Conservation (phyloP, 2,797 vertebrate species). For the Cichlasoma orientale region DNA sequence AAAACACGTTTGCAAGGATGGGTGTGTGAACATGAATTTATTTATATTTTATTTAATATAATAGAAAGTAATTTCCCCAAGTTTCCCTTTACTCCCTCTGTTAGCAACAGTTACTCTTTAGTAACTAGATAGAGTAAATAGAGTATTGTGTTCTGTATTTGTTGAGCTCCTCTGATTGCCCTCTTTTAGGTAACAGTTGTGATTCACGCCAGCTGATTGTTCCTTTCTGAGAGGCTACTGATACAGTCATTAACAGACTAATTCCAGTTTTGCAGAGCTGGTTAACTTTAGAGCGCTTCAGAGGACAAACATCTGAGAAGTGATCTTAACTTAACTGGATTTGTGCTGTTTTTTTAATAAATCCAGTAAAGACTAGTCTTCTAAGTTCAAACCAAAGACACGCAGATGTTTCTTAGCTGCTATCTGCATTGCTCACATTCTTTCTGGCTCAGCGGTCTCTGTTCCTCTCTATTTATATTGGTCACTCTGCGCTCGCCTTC, state of each 20-base stretch:
- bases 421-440: not conserved
- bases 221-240: not conserved
- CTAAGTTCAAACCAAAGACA: not conserved
- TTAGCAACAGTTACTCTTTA: too few species aligned
- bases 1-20: not conserved
- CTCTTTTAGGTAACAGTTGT: not conserved
- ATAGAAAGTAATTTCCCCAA: not conserved
- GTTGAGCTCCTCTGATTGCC: not conserved
- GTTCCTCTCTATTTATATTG: conserved; percentile 35
- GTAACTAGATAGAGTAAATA: too few species aligned
- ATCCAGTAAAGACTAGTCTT: not conserved
- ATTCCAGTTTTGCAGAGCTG: not conserved
- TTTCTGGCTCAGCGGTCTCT: conserved; percentile 10
- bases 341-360: not conserved
- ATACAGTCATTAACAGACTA: not conserved
- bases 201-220: not conserved
- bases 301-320: not conserved
- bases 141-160: not conserved
- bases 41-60: not conserved
- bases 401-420: not conserved
- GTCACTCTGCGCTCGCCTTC: conserved; percentile 44
- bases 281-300: not conserved
- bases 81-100: not conserved
- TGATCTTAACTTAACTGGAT: not conserved
- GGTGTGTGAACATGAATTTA: not conserved